phyloP scores from a whole-genome alignment of 2,888 invertebrate species.

The Acleris cristana region DNA sequence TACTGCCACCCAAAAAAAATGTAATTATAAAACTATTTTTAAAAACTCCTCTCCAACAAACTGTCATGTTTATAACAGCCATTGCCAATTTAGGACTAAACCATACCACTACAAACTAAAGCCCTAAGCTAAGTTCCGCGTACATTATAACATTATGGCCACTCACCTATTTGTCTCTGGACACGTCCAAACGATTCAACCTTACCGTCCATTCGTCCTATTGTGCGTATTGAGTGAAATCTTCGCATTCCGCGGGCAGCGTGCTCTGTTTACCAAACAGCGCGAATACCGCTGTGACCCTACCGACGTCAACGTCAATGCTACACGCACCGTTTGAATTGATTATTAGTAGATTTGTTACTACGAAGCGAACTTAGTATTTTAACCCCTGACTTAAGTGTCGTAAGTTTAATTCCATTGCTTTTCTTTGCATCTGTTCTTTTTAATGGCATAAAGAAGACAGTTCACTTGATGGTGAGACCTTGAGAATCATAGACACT shows the following conservation, averaged over 20 bases:
- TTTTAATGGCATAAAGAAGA: too few relatives aligned
- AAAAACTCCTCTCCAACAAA: too few relatives aligned
- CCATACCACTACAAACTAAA: not conserved
- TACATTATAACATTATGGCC: slow-evolving; percentile 22
- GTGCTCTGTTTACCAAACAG: slow-evolving; percentile 66
- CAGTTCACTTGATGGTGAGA: too few relatives aligned
- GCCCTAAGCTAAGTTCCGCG: slow-evolving; percentile 19
- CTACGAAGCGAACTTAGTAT: too few relatives aligned
- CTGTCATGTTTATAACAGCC: not conserved
- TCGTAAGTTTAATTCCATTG: too few relatives aligned
- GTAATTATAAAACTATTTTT: too few relatives aligned
- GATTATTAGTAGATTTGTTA: not conserved
- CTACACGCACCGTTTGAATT: slow-evolving; percentile 6
- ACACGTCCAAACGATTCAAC: slow-evolving; percentile 28
- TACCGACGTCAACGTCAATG: slow-evolving; percentile 48
- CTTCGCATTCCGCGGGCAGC: slow-evolving; percentile 62
- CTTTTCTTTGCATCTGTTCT: too few relatives aligned
- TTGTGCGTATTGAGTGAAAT: slow-evolving; percentile 57
- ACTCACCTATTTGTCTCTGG: slow-evolving; percentile 13
- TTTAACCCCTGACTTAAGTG: too few relatives aligned
- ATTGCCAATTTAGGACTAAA: not conserved
- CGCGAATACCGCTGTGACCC: slow-evolving; percentile 60
- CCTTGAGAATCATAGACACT: too few relatives aligned
- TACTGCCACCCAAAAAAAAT: too few relatives aligned
- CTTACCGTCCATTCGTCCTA: slow-evolving; percentile 24